These are phyloP conservation scores for Cathartes aura DNA, from an alignment of 2,113 vertebrate genomes.

Conservation along the genomic window DNA sequence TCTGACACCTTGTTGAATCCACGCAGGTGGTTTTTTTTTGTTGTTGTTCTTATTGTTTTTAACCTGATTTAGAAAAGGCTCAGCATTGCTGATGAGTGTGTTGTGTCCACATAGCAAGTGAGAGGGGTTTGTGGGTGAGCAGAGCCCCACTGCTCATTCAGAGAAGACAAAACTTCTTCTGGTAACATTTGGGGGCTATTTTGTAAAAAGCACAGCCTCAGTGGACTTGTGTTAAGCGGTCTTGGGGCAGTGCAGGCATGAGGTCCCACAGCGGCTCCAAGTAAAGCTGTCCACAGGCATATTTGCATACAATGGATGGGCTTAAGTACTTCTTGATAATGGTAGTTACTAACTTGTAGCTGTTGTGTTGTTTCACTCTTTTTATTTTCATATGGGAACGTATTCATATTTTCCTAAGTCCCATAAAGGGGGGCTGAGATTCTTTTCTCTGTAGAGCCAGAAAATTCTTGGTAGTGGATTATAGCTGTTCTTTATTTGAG, in stretches of 20 bases:
- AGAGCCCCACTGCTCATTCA: not conserved
- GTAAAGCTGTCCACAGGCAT: not conserved
- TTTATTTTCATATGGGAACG: not conserved
- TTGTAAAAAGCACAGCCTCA: not conserved
- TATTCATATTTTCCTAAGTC: not conserved
- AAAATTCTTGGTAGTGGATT: not conserved
- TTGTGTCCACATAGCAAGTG: not conserved
- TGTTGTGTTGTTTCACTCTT: not conserved
- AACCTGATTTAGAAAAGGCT: not conserved
- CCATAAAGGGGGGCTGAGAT: not conserved
- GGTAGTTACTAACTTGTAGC: not conserved
- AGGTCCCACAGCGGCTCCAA: not conserved
- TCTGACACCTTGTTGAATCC: not conserved
- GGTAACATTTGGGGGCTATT: not conserved
- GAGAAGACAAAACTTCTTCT: not conserved
- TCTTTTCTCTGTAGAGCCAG: not conserved
- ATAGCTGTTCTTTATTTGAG: not conserved
- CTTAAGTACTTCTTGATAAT: not conserved
- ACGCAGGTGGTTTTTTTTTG: not conserved
- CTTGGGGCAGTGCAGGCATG: not conserved
- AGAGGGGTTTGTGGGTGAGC: not conserved
- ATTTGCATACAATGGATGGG: not conserved
- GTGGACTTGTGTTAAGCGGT: not conserved
- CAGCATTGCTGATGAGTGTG: not conserved
- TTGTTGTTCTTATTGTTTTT: not conserved